phyloP scores from a whole-genome alignment of 2,888 invertebrate genomes.

The Agonum fuliginosum region DNA sequence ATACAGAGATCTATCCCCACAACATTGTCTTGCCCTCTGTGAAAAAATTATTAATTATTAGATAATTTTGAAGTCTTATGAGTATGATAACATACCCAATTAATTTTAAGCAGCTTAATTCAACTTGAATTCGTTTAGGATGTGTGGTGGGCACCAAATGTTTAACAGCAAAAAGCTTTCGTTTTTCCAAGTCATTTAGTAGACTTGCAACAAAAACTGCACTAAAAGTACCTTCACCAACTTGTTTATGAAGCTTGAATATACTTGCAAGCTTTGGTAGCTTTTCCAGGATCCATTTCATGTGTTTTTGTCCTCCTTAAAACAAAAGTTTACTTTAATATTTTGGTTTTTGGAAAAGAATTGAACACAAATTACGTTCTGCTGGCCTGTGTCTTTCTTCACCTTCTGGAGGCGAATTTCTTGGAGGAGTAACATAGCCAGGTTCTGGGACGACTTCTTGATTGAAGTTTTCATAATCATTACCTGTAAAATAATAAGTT shows the following conservation, averaged over 20 bases:
- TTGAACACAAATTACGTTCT: slow-evolving; percentile 8
- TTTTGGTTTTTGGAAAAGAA: background rate
- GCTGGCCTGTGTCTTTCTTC: slow-evolving; percentile 5
- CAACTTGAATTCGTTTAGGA: slow-evolving; percentile 86
- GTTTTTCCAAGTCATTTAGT: slow-evolving; percentile 73
- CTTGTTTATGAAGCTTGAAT: slow-evolving; percentile 81
- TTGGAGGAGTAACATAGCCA: slow-evolving; percentile 47
- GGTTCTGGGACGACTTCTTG: slow-evolving; percentile 17
- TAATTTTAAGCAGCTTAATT: slow-evolving; percentile 85
- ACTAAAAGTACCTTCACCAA: slow-evolving; percentile 92
- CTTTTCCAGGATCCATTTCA: slow-evolving; percentile 69
- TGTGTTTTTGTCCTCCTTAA: slow-evolving; percentile 46
- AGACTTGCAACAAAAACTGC: slow-evolving; percentile 87
- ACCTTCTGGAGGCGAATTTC: slow-evolving; percentile 4
- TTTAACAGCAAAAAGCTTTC: slow-evolving; percentile 86
- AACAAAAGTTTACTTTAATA: background rate
- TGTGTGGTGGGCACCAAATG: slow-evolving; percentile 91
- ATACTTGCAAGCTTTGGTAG: slow-evolving; percentile 79
- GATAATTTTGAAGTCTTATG: background rate
- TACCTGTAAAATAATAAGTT: background rate
- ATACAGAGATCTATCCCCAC: slow-evolving; percentile 87
- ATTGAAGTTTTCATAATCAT: slow-evolving; percentile 18
- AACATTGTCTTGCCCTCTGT: slow-evolving; percentile 87
- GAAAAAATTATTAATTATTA: slow-evolving; percentile 64
- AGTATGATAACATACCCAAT: slow-evolving; percentile 77